A percentile compares a stretch with the other conserved stretches of the same genome.
phyloP scores from a whole-genome alignment of 1,140 invertebrate species.

The Drosophila burlai region DNA sequence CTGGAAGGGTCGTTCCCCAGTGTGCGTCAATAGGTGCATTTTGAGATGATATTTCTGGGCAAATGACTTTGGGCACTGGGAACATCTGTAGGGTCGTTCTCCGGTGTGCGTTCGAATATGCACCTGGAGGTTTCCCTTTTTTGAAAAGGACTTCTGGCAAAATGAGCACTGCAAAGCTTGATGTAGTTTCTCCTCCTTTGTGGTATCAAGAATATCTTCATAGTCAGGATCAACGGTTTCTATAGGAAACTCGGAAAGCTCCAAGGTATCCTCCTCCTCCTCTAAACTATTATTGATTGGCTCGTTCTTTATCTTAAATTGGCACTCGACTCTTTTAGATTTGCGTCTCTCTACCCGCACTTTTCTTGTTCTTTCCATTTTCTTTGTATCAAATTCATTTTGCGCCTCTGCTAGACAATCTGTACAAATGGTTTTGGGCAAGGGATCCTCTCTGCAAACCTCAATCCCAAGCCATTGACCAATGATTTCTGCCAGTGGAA shows the following conservation, averaged over 20 bases:
- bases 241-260: no score
- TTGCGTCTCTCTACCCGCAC: not conserved
- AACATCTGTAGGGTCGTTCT: not conserved
- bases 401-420: not conserved
- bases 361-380: not conserved
- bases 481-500: not conserved
- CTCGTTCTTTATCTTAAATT: not conserved
- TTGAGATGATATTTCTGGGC: slow-evolving; percentile 6
- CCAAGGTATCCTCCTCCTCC: not conserved
- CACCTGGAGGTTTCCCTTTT: slow-evolving; percentile 1
- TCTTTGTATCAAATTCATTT: not conserved
- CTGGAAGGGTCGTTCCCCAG: slow-evolving; percentile 4
- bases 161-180: not conserved
- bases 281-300: not conserved
- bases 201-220: slow-evolving; percentile 1
- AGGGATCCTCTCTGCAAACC: not conserved
- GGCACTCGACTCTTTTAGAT: not conserved
- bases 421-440: not conserved
- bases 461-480: not conserved
- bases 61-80: not conserved
- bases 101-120: slow-evolving; percentile 6
- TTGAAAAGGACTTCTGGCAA: not conserved
- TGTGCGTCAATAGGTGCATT: slow-evolving; percentile 5
- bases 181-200: not conserved
- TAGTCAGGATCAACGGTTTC: not conserved